Evolutionary conservation across 2,797 vertebrate genomes (phyloP).

Genomic region (Merluccius polli): DNA sequence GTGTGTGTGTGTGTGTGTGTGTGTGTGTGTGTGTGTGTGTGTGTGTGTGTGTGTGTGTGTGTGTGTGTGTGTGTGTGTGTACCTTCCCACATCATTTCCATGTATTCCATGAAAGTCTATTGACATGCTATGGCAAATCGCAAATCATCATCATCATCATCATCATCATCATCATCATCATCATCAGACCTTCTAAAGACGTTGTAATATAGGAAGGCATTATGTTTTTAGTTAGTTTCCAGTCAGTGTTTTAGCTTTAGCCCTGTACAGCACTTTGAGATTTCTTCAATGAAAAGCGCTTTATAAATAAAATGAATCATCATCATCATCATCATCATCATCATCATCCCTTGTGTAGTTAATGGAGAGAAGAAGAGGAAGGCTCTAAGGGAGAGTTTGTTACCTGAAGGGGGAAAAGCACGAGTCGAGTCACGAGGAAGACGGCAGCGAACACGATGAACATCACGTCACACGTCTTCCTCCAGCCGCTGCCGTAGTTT

Average conservation of each 20-base stretch:
- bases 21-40: neutral
- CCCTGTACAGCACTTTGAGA: too few species aligned
- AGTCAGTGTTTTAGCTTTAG: neutral
- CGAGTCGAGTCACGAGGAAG: constrained; percentile 81
- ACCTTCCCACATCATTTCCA: neutral
- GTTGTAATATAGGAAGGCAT: neutral
- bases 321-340: neutral
- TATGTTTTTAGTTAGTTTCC: neutral
- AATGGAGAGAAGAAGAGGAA: neutral
- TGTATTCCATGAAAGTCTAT: neutral
- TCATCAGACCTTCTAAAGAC: neutral
- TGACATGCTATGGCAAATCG: neutral
- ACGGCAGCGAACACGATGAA: constrained; percentile 81
- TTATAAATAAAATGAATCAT: neutral
- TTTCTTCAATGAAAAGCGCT: too few species aligned
- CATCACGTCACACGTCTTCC: constrained; percentile 73
- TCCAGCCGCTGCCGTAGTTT: constrained; percentile 84
- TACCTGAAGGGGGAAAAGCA: constrained; percentile 84
- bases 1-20: neutral
- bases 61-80: too few species aligned
- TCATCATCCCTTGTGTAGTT: neutral
- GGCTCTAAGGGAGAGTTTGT: constrained; percentile 31
- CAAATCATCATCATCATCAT: too few species aligned
- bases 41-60: too few species aligned
- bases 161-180: too few species aligned